Conservation (phyloP, 2,888 invertebrate species). For the Drosophila pullipes region DNA sequence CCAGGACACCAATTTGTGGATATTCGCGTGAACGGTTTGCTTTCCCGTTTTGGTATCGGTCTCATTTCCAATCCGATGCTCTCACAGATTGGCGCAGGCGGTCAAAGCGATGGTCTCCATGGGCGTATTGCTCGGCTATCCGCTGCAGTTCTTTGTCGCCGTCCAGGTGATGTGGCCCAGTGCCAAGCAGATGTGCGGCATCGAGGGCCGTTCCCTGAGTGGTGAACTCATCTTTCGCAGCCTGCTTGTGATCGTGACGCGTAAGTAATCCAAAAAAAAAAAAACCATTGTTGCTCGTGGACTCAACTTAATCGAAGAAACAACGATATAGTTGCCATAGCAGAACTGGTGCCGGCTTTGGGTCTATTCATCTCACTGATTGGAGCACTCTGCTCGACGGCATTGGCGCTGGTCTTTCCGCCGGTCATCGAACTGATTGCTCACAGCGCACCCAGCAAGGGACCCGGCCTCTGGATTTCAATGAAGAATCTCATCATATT, state of each 20-base stretch:
- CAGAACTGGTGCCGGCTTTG: slow-evolving; percentile 94
- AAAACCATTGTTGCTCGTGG: neutral
- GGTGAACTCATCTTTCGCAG: slow-evolving; percentile 91
- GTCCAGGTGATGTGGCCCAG: slow-evolving; percentile 95
- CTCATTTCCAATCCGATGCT: neutral
- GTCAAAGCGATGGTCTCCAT: slow-evolving; percentile 94
- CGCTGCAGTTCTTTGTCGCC: slow-evolving; percentile 98
- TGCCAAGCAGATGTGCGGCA: slow-evolving; percentile 87
- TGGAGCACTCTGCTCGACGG: slow-evolving; percentile 95
- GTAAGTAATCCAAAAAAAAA: slow-evolving; percentile 88
- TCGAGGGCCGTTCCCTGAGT: slow-evolving; percentile 87
- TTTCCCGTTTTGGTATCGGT: neutral
- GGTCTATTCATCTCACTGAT: slow-evolving; percentile 95
- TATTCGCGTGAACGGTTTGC: neutral
- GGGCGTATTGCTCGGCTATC: slow-evolving; percentile 95
- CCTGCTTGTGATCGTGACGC: slow-evolving; percentile 91
- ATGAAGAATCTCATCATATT: slow-evolving; percentile 89
- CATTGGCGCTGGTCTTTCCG: slow-evolving; percentile 94
- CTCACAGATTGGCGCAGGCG: slow-evolving; percentile 90
- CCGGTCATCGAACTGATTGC: slow-evolving; percentile 93
- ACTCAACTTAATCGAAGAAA: neutral
- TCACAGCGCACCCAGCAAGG: slow-evolving; percentile 87
- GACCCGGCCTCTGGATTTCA: slow-evolving; percentile 85
- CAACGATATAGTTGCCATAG: slow-evolving; percentile 90
- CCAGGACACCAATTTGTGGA: neutral